These are phyloP conservation scores for Marronus borbonicus DNA, from an alignment of 2,888 invertebrate genomes.

Conservation along the genomic window DNA sequence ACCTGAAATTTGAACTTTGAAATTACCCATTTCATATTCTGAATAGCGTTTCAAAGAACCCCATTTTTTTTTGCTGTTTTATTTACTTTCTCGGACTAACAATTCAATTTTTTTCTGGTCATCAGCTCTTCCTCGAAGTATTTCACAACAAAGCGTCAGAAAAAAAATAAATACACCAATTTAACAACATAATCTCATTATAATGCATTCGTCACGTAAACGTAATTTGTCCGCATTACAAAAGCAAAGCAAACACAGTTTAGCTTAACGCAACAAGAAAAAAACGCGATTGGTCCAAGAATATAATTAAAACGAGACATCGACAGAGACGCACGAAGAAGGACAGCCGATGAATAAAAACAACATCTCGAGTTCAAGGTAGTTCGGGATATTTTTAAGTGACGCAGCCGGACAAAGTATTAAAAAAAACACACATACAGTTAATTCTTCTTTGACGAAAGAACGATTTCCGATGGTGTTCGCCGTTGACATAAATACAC, in stretches of 20 bases:
- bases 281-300: slow-evolving; percentile 1
- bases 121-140: too few species aligned
- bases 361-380: slow-evolving; percentile 38
- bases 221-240: too few species aligned
- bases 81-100: too few species aligned
- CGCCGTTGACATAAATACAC: background rate
- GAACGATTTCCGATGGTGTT: background rate
- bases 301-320: slow-evolving; percentile 10
- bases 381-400: slow-evolving; percentile 38
- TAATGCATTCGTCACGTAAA: too few species aligned
- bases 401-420: slow-evolving; percentile 1
- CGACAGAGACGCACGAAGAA: slow-evolving; percentile 1
- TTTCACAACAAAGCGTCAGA: too few species aligned
- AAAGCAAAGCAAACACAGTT: background rate
- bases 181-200: too few species aligned
- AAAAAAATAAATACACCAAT: too few species aligned
- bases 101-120: too few species aligned
- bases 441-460: slow-evolving; percentile 5
- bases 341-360: slow-evolving; percentile 18
- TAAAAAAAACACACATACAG: slow-evolving; percentile 15
- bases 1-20: too few species aligned
- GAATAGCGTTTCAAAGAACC: too few species aligned
- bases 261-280: background rate
- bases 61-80: too few species aligned
- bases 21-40: too few species aligned